Evolutionary conservation across 2,113 vertebrate species (phyloP).

Genomic region (Hyaena hyaena): DNA sequence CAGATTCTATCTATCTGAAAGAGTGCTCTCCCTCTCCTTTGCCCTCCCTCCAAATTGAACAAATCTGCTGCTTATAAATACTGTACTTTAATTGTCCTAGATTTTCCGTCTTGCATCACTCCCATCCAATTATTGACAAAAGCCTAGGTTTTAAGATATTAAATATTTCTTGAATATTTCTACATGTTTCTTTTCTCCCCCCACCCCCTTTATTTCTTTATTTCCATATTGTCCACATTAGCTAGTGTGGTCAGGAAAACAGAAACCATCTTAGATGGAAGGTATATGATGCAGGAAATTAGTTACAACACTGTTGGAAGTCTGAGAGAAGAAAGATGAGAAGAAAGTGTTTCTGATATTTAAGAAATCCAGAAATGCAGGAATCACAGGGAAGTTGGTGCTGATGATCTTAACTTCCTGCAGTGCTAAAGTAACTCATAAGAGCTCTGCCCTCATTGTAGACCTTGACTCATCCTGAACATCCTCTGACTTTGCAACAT

Average conservation of each 20-base stretch:
- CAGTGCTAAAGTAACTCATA: neutral
- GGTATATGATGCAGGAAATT: neutral
- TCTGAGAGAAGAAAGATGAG: neutral
- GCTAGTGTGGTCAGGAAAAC: neutral
- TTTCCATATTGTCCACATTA: neutral
- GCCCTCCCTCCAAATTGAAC: neutral
- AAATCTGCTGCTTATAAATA: neutral
- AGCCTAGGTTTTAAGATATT: neutral
- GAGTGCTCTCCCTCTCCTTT: neutral
- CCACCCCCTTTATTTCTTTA: too few species aligned
- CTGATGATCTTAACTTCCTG: neutral
- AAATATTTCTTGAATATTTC: constrained; percentile 5
- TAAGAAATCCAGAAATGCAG: neutral
- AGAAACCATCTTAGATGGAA: neutral
- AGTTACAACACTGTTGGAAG: neutral
- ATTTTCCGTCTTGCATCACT: neutral
- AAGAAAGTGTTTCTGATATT: neutral
- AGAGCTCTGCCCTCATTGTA: neutral
- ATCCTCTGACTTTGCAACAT: neutral
- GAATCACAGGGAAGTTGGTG: neutral
- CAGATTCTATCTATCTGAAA: neutral
- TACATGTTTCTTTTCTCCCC: neutral
- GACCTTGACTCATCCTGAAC: neutral
- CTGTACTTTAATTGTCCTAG: neutral
- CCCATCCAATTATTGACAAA: neutral